These are phyloP conservation scores for Meriones unguiculatus DNA, from an alignment of 2,113 vertebrate genomes.

Conservation along the genomic window DNA sequence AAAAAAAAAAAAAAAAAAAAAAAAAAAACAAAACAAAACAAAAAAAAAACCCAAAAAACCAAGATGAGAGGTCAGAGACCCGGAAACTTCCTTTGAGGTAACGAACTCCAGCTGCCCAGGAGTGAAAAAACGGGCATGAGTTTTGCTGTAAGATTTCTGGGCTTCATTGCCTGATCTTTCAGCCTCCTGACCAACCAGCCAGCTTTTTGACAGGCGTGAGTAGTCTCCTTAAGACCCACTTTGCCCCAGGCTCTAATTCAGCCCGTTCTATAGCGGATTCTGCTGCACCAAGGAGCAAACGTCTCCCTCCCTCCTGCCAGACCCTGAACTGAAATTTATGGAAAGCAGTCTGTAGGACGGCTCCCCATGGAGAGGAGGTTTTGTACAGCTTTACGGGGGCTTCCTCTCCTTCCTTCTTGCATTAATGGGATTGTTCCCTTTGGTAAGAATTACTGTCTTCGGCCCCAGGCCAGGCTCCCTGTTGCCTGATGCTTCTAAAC, in stretches of 20 bases:
- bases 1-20: conserved; percentile 30
- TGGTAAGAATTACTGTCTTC: background rate
- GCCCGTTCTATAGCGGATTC: background rate
- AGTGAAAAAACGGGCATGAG: conserved; percentile 56
- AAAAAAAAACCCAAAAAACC: no score
- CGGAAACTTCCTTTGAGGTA: conserved; percentile 20
- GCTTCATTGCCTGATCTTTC: background rate
- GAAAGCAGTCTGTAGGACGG: background rate
- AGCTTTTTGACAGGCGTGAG: no score
- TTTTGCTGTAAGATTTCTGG: conserved; percentile 40
- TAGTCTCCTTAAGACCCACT: background rate
- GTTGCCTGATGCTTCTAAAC: background rate
- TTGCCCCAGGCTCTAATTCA: rapidly evolving
- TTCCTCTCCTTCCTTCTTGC: background rate
- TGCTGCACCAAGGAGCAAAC: rapidly evolving
- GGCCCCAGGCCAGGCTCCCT: background rate
- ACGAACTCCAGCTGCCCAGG: background rate
- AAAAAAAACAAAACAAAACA: background rate
- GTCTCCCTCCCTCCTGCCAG: rapidly evolving
- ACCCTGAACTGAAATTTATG: rapidly evolving
- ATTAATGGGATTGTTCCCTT: background rate
- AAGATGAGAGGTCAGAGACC: background rate
- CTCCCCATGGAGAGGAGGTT: rapidly evolving
- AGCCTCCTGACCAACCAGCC: rapidly evolving
- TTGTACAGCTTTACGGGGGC: background rate